A percentile compares a stretch with the other conserved stretches of the same genome.
Conservation (phyloP, 2,797 vertebrate genomes). For the Menidia menidia region DNA sequence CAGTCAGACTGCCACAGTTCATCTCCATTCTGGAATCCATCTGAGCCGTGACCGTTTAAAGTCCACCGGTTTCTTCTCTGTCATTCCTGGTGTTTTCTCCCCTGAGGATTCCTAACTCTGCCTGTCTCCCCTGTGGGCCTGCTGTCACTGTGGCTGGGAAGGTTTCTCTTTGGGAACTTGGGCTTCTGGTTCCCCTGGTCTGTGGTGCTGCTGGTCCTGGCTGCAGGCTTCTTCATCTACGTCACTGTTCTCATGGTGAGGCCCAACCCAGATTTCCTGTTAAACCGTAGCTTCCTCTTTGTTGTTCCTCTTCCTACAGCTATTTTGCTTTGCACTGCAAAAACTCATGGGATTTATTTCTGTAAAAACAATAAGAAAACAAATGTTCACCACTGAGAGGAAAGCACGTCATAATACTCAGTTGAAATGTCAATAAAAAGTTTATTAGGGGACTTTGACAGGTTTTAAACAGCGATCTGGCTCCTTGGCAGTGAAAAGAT, state of each 20-base stretch:
- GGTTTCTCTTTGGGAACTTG: slow-evolving; percentile 86
- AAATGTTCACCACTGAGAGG: too few relatives aligned
- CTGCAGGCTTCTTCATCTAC: slow-evolving; percentile 83
- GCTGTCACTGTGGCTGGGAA: slow-evolving; percentile 55
- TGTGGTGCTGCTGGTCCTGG: slow-evolving; percentile 83
- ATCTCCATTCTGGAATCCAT: neutral
- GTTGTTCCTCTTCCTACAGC: too few relatives aligned
- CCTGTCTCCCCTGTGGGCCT: neutral
- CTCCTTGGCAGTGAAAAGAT: too few relatives aligned
- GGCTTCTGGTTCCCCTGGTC: slow-evolving; percentile 93
- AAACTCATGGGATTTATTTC: too few relatives aligned
- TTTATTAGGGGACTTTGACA: too few relatives aligned
- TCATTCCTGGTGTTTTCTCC: neutral
- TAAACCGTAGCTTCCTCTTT: too few relatives aligned
- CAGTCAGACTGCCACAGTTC: neutral
- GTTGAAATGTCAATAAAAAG: too few relatives aligned
- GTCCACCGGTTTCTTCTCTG: neutral
- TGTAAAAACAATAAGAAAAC: too few relatives aligned
- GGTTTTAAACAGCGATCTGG: too few relatives aligned
- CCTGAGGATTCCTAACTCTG: neutral
- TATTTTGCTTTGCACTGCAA: too few relatives aligned
- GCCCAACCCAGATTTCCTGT: neutral
- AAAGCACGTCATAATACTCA: too few relatives aligned
- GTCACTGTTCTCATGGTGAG: slow-evolving; percentile 88
- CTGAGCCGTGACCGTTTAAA: neutral